Evolutionary conservation across 2,113 vertebrate genomes (phyloP).

Genomic region (Empidonax traillii): DNA sequence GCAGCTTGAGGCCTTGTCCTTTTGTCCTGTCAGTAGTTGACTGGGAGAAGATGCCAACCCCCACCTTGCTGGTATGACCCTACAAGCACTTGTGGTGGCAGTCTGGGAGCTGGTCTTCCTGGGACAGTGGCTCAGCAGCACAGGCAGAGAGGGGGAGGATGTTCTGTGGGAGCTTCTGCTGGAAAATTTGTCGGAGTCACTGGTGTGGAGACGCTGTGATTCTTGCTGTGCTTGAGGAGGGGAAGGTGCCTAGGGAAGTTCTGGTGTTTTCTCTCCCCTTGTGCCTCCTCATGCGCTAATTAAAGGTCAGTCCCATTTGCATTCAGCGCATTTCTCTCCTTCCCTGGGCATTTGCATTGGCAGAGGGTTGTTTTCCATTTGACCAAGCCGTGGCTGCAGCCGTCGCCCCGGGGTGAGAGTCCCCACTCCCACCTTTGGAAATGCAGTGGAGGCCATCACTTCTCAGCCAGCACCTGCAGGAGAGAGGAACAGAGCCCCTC

Average conservation of each 20-base stretch:
- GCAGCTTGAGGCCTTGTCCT: neutral
- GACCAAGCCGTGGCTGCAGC: neutral
- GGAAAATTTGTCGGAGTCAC: neutral
- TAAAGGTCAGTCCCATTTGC: slow-evolving; percentile 46
- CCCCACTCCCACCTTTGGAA: neutral
- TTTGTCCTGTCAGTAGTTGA: neutral
- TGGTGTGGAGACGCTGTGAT: accelerated
- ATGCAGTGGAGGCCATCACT: accelerated
- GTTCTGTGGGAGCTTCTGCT: neutral
- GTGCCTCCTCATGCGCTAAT: neutral
- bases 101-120: neutral
- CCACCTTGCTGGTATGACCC: neutral
- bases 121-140: neutral
- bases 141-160: neutral
- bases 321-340: neutral
- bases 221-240: neutral
- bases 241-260: neutral
- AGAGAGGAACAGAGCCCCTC: neutral
- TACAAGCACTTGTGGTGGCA: accelerated
- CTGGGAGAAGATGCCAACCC: neutral
- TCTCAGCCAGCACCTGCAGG: neutral
- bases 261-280: neutral
- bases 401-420: accelerated
- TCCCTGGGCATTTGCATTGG: neutral
- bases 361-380: neutral